Base-by-base conservation (phyloP, 1,140 invertebrate species). In the Orussus abietinus region DNA sequence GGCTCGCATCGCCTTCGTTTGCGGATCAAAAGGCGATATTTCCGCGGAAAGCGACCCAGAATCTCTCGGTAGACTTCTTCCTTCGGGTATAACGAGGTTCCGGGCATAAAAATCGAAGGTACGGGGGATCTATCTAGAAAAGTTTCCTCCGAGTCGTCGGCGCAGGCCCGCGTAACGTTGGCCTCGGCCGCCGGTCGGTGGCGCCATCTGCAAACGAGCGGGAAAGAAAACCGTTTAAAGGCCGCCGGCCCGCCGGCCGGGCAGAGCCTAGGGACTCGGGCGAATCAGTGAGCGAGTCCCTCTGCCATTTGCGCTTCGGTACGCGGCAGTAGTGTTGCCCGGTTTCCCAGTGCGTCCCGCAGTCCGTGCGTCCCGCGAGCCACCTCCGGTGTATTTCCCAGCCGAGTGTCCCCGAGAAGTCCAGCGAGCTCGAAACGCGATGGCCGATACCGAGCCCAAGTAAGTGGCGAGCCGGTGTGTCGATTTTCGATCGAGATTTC, bases 291-390 rank as follows among this genome's bases (percentile, higher is more conserved):
- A 59, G 51, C 55, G 58, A 63, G 55, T 51, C 57, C 44, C 55
- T 66, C 61, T 62, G 62, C 64, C 63, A 67, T 70, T 69, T 70
- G 67, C 66, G 65, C 64, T 63, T 69, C 64, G 62, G 66, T 70
- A 57, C 51, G 59, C 51, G 52, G 19, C 47, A 32, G 50, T 52
- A 49, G 57, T 67, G 62, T 63, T 59, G 56, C 62, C 45, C 43
- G 50, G 51, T 53, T 53, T 55, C 44, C 37, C 42, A 19, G 46
- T 53, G 38, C 51, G 44, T 44, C 51, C 44, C 38, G 26, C 38
- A 15, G 19, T 51, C 51, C 45, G 59, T 61, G 58, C 53, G 53
- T 52, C 49, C 36, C 52, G 42, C 41, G 49, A 42, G 42, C 54
- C 30, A 39, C 5, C 26, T 20, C 34, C 28, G 14, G 42, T 46